phyloP scores from a whole-genome alignment of 2,888 invertebrate genomes.

The Phalangium opilio region DNA sequence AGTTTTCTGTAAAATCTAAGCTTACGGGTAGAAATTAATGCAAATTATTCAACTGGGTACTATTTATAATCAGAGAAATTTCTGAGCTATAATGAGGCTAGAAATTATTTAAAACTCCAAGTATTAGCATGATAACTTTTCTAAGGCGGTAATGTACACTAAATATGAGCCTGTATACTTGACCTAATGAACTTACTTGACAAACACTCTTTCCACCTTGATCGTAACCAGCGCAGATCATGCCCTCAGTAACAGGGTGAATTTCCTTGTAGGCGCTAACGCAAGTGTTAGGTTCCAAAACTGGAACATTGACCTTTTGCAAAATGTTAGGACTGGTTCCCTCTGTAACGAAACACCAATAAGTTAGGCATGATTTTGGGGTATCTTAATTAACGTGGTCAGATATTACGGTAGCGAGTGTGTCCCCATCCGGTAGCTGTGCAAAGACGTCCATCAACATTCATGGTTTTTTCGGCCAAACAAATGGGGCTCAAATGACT shows the following conservation, averaged over 20 bases:
- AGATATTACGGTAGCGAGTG: neutral
- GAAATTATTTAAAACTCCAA: too few species aligned
- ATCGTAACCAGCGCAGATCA: conserved; percentile 16
- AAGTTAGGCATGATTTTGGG: neutral
- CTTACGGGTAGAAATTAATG: too few species aligned
- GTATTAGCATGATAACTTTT: too few species aligned
- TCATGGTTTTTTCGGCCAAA: too few species aligned
- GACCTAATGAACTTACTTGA: too few species aligned
- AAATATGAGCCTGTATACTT: too few species aligned
- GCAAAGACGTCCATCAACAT: conserved; percentile 1
- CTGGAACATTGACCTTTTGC: conserved; percentile 18
- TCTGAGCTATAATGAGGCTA: too few species aligned
- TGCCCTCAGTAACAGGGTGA: conserved; percentile 14
- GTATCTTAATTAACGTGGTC: neutral
- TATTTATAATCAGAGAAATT: too few species aligned
- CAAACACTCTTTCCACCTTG: conserved; percentile 7
- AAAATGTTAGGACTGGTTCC: conserved; percentile 16
- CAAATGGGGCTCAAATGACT: too few species aligned
- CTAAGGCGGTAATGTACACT: too few species aligned
- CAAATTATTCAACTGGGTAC: too few species aligned
- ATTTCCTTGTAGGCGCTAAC: conserved; percentile 13
- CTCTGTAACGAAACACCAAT: conserved; percentile 6
- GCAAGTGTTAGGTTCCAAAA: conserved; percentile 13
- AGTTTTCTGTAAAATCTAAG: too few species aligned
- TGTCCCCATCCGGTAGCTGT: conserved; percentile 4